Evolutionary conservation across 2,888 invertebrate species (phyloP), one percentile per base, ranked within the genome.

Genomic region (Apamea sordens): DNA sequence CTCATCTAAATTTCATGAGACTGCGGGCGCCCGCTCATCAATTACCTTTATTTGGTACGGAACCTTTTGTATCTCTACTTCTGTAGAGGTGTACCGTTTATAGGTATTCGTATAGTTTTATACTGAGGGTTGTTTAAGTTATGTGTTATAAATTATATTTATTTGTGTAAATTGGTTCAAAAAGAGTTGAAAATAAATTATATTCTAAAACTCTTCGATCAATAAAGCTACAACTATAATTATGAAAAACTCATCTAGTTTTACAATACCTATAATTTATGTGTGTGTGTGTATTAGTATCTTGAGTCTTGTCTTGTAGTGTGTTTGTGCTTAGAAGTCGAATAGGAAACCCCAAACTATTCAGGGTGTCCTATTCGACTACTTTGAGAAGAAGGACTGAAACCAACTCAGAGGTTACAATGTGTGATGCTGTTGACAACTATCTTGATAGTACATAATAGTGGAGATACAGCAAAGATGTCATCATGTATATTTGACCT

Each of bases 1-100:
- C 89, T 92, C 89, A 93, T 93, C 90, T 92, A 87, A 92, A 93
- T 92, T 93, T 93, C 93, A 93, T 93, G 92, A 93, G 90, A 32
- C 86, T 83, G 76, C 78, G 85, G 80, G 74, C 79, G 81, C 84
- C 56, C 86, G 74, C 86, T 89, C 91, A 91, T 92, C 92, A 91
- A 93, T 93, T 92, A 91, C 90, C 88, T 90, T 90, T 88, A 88
- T 88, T 87, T 79, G 81, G 86, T 80, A 81, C 82, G 79, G 76
- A 80, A 86, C 86, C 85, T 82, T 87, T 83, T 83, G 79, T 82
- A 47, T 77, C 77, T 79, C 63, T 68, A 67, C 72, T 79, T 76
- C 71, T 80, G 77, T 82, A 78, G 68, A 79, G 78, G 77, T 77
- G 69, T 76, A 65, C 11, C 53, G 8, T 67, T 69, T 69, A 74